Conservation (phyloP, 2,797 vertebrate genomes). For the Silurus lanzhouensis region DNA sequence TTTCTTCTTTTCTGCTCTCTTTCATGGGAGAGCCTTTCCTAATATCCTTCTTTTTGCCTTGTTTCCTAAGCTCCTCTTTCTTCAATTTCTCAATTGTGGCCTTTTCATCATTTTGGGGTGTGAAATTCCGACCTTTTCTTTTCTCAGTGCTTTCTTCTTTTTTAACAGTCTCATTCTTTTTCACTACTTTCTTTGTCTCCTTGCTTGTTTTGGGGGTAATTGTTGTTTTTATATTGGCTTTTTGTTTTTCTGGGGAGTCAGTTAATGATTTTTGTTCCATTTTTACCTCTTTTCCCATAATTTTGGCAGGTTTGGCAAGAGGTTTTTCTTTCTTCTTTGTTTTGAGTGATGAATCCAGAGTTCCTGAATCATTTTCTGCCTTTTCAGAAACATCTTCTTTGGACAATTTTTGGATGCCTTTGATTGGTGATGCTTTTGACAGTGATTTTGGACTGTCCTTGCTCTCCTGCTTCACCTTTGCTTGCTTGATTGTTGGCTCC, state of each 20-base stretch:
- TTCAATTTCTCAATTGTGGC: slow-evolving; percentile 69
- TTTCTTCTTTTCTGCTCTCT: too few relatives aligned
- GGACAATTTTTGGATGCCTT: too few relatives aligned
- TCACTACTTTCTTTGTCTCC: slow-evolving; percentile 81
- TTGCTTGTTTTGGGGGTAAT: slow-evolving; percentile 81
- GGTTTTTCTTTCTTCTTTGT: slow-evolving; percentile 88
- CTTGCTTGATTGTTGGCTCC: too few relatives aligned
- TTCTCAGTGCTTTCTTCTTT: too few relatives aligned
- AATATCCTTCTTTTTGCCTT: slow-evolving; percentile 80
- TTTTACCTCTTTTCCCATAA: slow-evolving; percentile 77
- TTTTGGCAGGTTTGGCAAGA: slow-evolving; percentile 80
- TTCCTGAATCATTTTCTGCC: slow-evolving; percentile 51
- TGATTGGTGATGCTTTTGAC: too few relatives aligned
- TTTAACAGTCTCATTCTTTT: slow-evolving; percentile 70
- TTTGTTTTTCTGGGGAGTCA: slow-evolving; percentile 83
- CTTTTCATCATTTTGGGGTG: slow-evolving; percentile 78
- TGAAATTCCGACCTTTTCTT: slow-evolving; percentile 19
- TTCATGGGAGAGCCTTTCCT: slow-evolving; percentile 77
- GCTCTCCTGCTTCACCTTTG: too few relatives aligned
- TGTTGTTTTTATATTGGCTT: slow-evolving; percentile 84
- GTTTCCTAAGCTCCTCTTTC: slow-evolving; percentile 84
- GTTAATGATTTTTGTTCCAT: slow-evolving; percentile 76
- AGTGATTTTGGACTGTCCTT: too few relatives aligned
- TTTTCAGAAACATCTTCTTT: too few relatives aligned
- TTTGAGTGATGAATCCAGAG: slow-evolving; percentile 81